Percentiles rank a stretch among this genome's conserved stretches.
Conservation (phyloP, 2,113 vertebrate species). For the Ammospiza nelsoni region DNA sequence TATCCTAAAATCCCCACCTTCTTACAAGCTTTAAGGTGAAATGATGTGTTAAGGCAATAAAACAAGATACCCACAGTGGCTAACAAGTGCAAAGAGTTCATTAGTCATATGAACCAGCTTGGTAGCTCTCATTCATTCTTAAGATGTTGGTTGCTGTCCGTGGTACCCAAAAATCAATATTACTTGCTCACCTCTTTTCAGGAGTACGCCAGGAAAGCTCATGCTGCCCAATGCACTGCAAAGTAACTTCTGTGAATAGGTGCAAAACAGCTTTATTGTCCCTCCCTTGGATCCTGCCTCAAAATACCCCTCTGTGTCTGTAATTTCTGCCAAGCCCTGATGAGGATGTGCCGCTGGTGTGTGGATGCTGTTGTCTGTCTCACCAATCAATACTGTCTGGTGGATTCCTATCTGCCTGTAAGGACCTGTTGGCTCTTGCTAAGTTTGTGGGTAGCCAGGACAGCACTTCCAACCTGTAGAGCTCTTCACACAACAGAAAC, state of each 20-base stretch:
- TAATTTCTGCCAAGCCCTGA: not conserved
- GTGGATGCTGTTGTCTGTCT: not conserved
- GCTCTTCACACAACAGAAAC: not conserved
- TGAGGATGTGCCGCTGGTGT: accelerated
- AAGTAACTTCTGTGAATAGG: not conserved
- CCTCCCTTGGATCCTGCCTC: not conserved
- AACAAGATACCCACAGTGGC: not conserved
- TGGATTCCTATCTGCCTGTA: not conserved
- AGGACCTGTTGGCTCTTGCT: not conserved
- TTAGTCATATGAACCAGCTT: not conserved
- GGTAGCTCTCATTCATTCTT: not conserved
- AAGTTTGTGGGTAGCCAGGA: not conserved
- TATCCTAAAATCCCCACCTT: not conserved
- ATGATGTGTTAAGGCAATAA: not conserved
- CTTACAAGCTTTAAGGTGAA: not conserved
- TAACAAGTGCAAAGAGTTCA: not conserved
- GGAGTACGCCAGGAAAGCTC: not conserved
- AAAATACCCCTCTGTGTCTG: not conserved
- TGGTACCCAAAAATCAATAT: not conserved
- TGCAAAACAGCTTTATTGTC: not conserved
- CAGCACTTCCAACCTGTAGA: not conserved
- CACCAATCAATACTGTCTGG: accelerated
- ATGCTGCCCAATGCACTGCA: not conserved
- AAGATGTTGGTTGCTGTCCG: not conserved
- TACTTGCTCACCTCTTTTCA: not conserved